Conservation (phyloP, 2,113 vertebrate species). For the Hippolais icterina region DNA sequence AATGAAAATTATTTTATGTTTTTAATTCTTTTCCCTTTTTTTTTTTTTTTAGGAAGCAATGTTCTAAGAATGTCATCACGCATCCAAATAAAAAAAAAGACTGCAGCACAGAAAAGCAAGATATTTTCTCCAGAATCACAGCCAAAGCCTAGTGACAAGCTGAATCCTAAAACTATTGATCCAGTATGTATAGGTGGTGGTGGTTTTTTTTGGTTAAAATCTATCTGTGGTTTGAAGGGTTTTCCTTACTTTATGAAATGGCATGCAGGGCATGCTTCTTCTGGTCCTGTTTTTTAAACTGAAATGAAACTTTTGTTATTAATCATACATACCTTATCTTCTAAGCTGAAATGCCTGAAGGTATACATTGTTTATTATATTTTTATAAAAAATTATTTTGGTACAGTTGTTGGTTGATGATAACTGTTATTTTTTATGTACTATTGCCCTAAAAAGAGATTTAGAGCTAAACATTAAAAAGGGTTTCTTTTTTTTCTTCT, state of each 20-base stretch:
- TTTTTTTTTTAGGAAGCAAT: constrained; percentile 40
- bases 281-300: background rate
- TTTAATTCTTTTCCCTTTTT: background rate
- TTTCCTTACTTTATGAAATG: background rate
- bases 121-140: constrained; percentile 36
- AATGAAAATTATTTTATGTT: background rate
- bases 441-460: background rate
- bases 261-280: background rate
- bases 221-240: background rate
- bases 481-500: background rate
- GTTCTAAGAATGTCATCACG: constrained; percentile 54
- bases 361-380: background rate
- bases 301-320: background rate
- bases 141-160: constrained; percentile 78
- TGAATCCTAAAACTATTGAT: constrained; percentile 85
- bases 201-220: background rate
- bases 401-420: background rate
- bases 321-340: background rate
- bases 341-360: background rate
- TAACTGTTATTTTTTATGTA: background rate
- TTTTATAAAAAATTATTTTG: background rate
- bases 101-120: constrained; percentile 43
- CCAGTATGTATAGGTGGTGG: constrained; percentile 63
- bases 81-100: constrained; percentile 24
- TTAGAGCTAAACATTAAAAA: background rate